Evolutionary conservation across 1,140 invertebrate species (phyloP), one percentile per base, ranked within the genome.

Genomic region (Hylaeus anthracinus): DNA sequence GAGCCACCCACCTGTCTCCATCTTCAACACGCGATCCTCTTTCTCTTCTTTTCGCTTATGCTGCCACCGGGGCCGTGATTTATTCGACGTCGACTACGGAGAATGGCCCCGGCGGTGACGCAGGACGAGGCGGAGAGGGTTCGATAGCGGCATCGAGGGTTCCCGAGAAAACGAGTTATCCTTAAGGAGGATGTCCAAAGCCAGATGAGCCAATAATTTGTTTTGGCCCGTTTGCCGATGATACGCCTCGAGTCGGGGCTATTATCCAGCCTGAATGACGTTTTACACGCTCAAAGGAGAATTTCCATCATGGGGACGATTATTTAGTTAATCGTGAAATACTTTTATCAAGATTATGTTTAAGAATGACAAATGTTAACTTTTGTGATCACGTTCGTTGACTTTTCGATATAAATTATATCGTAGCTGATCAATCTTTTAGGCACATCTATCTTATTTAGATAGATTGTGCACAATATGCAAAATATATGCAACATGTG

Each of bases 151-250:
- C 41, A 51, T 9, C 60, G n/a, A 43, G 53, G 41, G 39, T 53
- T 41, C 66, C 3, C 37, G 72, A 81, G 83, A 69, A 84, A 84
- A 86, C 79, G 84, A 80, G 70, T 78, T 72, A 67, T 74, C 81
- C 67, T 45, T 53, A 43, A 64, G 51, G 45, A 71, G 82, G 60
- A 81, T 73, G 51, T 81, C 66, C 64, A 48, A n/a, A 8, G 15
- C 60, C 41, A 39, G 63, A 80, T 61, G 55, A 74, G 70, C 53
- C 51, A 12, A 71, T 65, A 69, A 85, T 85, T 85, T 78, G 79
- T 85, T 85, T 86, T 74, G 84, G 83, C 70, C 84, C 83, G 65
- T 85, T 82, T 60, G 56, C 51, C 12, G 72, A 58, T 67, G 63
- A 80, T 43, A 45, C 55, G 39, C 26, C 8, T n/a, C 41, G 9